Conservation (phyloP, 2,888 invertebrate species). For the Diaprepes abbreviatus region DNA sequence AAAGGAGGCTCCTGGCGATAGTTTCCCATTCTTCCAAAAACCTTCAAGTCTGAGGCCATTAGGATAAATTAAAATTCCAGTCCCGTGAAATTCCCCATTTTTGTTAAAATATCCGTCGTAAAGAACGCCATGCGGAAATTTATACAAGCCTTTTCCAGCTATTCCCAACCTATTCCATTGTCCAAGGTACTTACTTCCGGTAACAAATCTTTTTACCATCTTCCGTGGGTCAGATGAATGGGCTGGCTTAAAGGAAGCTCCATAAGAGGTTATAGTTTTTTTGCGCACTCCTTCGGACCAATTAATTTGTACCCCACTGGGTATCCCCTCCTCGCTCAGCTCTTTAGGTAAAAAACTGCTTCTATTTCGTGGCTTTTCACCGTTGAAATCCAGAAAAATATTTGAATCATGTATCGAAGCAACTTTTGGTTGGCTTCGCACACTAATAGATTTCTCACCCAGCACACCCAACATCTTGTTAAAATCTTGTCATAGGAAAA, state of each 20-base stretch:
- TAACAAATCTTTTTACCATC: conserved; percentile 20
- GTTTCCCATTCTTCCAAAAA: conserved; percentile 47
- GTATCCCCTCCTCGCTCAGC: background rate
- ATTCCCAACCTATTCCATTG: conserved; percentile 49
- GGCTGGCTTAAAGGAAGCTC: background rate
- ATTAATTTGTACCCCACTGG: background rate
- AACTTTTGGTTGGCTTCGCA: background rate
- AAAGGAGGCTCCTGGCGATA: conserved; percentile 20
- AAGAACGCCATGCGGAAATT: conserved; percentile 50
- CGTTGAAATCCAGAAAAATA: background rate
- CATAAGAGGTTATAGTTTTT: background rate
- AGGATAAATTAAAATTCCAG: conserved; percentile 49
- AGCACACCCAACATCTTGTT: background rate
- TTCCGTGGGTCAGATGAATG: background rate
- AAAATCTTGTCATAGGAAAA: background rate
- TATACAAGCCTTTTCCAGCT: conserved; percentile 47
- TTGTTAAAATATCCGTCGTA: conserved; percentile 51
- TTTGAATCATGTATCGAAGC: background rate
- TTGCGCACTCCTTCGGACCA: too few species aligned
- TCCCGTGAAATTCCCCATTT: conserved; percentile 49
- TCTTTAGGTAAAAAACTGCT: conserved; percentile 15
- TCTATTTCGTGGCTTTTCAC: background rate
- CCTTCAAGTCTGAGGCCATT: conserved; percentile 47
- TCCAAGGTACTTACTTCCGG: conserved; percentile 46
- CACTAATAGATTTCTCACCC: background rate